Conservation (phyloP, 2,113 vertebrate genomes). For the Himantopus leucocephalus region DNA sequence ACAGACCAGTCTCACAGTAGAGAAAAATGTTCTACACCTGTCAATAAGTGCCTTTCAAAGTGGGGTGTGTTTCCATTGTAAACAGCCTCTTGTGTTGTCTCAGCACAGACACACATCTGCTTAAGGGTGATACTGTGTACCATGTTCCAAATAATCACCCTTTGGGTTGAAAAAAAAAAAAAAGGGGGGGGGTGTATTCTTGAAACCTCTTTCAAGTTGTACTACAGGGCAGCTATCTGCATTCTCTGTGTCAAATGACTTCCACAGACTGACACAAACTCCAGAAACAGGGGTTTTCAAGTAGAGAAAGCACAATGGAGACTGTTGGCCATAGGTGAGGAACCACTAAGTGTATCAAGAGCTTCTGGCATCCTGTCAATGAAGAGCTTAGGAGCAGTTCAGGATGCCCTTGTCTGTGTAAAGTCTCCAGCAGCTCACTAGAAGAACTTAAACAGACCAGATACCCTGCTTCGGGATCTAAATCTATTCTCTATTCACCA, state of each 20-base stretch:
- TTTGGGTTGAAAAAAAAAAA: not conserved
- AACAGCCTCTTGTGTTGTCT: not conserved
- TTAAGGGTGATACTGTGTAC: not conserved
- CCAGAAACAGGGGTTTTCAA: not conserved
- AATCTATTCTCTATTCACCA: not conserved
- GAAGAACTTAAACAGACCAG: not conserved
- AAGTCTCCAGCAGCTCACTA: not conserved
- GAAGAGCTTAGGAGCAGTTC: not conserved
- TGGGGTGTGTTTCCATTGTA: not conserved
- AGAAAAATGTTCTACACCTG: not conserved
- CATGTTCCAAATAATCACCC: not conserved
- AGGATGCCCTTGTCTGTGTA: not conserved
- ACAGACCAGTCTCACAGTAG: not conserved
- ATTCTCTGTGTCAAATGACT: not conserved
- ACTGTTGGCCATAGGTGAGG: not conserved
- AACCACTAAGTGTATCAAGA: not conserved
- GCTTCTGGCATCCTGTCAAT: not conserved
- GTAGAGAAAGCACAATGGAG: not conserved
- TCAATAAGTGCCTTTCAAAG: not conserved
- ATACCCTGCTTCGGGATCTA: not conserved
- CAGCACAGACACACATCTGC: not conserved
- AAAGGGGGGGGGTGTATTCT: not conserved
- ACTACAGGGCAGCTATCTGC: not conserved
- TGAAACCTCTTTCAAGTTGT: not conserved
- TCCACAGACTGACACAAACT: not conserved